These are phyloP conservation scores for Campylorhamphus procurvoides DNA, from an alignment of 2,113 vertebrate genomes.

Conservation along the genomic window DNA sequence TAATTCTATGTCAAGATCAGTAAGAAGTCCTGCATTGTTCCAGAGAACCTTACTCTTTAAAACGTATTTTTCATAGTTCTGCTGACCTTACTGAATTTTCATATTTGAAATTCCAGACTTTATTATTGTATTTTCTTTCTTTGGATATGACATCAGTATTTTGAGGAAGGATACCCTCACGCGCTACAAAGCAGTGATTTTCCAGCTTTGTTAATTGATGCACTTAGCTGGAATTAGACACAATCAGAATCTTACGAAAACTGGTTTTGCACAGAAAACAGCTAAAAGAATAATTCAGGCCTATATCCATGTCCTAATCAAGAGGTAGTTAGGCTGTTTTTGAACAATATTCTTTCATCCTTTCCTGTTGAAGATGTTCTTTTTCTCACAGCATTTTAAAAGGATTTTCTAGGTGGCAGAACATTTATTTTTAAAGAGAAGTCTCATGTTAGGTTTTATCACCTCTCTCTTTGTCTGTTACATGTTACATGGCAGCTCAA, in stretches of 20 bases:
- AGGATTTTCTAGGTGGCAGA: background rate
- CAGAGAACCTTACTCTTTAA: background rate
- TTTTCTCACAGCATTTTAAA: background rate
- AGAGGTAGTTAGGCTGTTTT: background rate
- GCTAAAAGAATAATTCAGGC: background rate
- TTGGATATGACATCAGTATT: background rate
- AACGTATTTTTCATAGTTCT: background rate
- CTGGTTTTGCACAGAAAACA: background rate
- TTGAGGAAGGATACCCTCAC: background rate
- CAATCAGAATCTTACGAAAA: background rate
- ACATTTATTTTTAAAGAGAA: background rate
- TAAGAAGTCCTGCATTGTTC: background rate
- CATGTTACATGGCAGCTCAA: fast-evolving
- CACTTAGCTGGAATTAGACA: background rate
- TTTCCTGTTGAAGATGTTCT: background rate
- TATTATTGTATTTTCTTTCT: background rate
- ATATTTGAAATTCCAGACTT: background rate
- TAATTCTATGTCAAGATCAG: background rate
- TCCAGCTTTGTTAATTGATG: background rate
- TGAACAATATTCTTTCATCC: background rate
- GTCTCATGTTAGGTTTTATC: background rate
- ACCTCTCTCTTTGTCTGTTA: background rate
- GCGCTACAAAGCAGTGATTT: background rate
- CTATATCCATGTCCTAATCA: background rate
- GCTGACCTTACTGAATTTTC: background rate